These are phyloP conservation scores for Pocillopora meandrina DNA, from an alignment of 92 coral and sea anemone species.

Conservation along the genomic window DNA sequence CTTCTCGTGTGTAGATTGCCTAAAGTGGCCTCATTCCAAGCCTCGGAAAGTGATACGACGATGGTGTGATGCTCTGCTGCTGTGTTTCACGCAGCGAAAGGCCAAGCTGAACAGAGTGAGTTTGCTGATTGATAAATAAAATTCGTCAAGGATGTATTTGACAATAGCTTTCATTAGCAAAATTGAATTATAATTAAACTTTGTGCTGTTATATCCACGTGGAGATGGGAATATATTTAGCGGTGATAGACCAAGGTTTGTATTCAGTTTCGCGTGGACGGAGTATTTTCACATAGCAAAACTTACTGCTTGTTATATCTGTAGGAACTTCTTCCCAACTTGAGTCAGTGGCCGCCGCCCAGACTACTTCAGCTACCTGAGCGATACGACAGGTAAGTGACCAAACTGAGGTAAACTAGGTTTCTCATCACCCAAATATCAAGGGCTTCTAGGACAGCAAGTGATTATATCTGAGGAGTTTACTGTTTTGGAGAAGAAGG, in stretches of 20 bases:
- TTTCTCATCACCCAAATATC: neutral
- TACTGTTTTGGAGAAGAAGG: too few relatives aligned
- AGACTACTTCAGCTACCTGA: conserved; percentile 84
- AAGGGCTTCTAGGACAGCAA: neutral
- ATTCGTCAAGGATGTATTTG: neutral
- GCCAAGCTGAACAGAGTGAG: conserved; percentile 20
- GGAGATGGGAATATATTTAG: too few relatives aligned
- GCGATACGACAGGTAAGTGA: conserved; percentile 85
- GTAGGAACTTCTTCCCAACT: conserved; percentile 79
- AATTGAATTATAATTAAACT: too few relatives aligned
- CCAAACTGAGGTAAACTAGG: neutral
- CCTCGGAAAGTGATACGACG: conserved; percentile 69
- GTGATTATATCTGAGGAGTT: too few relatives aligned
- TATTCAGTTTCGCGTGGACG: too few relatives aligned
- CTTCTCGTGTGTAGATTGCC: conserved; percentile 77
- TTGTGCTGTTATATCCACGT: too few relatives aligned
- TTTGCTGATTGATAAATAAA: neutral
- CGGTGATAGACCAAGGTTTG: too few relatives aligned
- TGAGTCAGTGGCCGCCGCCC: conserved; percentile 88
- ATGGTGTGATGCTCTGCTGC: conserved; percentile 78
- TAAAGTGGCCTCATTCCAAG: conserved; percentile 81
- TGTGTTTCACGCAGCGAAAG: conserved; percentile 28
- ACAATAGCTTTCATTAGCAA: too few relatives aligned
- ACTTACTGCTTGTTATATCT: neutral
- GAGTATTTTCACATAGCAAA: neutral